These are phyloP conservation scores for Gobio occitaniae DNA, from an alignment of 2,797 vertebrate genomes.

Conservation along the genomic window DNA sequence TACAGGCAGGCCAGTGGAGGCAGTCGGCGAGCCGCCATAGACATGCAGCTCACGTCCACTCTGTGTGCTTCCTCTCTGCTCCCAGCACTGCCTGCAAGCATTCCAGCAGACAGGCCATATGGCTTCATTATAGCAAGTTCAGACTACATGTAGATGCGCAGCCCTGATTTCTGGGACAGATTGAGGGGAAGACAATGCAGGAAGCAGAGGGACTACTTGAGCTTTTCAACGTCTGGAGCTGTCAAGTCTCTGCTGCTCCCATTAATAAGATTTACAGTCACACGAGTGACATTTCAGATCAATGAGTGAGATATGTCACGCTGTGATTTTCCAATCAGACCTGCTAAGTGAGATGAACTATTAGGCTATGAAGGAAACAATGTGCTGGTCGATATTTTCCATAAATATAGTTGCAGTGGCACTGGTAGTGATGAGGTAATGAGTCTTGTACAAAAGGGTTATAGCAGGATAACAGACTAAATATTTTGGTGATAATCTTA, in stretches of 20 bases:
- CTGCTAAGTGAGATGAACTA: conserved; percentile 28
- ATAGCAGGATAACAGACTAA: background rate
- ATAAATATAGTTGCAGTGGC: conserved; percentile 34
- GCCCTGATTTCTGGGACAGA: conserved; percentile 45
- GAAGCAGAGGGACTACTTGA: conserved; percentile 21
- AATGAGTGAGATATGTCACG: conserved; percentile 48
- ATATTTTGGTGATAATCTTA: conserved; percentile 13
- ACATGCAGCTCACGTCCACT: conserved; percentile 73
- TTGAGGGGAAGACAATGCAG: conserved; percentile 38
- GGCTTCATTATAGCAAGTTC: conserved; percentile 75
- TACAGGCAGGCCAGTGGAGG: conserved; percentile 21
- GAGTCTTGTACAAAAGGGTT: background rate
- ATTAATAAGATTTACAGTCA: conserved; percentile 54
- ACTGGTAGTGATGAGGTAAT: conserved; percentile 14
- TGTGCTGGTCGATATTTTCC: conserved; percentile 49
- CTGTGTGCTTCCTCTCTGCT: conserved; percentile 67
- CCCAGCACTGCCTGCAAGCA: conserved; percentile 71
- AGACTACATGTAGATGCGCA: conserved; percentile 37
- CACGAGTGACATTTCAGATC: conserved; percentile 49
- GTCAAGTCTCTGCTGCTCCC: conserved; percentile 29
- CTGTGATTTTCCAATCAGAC: conserved; percentile 44
- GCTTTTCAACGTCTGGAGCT: conserved; percentile 6
- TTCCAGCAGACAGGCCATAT: conserved; percentile 77
- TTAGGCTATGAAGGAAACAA: conserved; percentile 40
- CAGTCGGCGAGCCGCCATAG: conserved; percentile 1